Conservation (phyloP, 2,113 vertebrate species). For the Oncorhynchus mykiss region DNA sequence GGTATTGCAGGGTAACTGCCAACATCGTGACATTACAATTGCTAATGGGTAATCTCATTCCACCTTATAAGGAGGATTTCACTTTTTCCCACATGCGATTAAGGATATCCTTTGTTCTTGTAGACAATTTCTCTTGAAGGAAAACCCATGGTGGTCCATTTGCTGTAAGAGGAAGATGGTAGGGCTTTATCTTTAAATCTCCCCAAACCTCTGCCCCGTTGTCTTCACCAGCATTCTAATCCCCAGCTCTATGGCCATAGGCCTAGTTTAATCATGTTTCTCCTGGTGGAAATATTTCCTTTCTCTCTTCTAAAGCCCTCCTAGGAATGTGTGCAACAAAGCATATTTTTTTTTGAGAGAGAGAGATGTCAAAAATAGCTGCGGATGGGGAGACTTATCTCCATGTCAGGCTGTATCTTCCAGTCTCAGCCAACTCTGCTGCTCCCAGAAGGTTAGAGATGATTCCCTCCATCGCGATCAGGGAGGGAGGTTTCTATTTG, state of each 20-base stretch:
- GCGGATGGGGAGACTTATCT: conserved; percentile 36
- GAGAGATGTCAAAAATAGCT: conserved; percentile 54
- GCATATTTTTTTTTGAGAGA: conserved; percentile 32
- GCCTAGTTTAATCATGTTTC: background rate
- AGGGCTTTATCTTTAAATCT: conserved; percentile 1
- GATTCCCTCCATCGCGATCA: conserved; percentile 3
- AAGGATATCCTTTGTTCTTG: background rate
- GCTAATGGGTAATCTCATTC: background rate
- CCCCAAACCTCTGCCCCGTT: background rate
- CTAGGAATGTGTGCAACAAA: conserved; percentile 44
- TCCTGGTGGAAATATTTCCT: conserved; percentile 37
- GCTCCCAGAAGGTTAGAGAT: conserved; percentile 19
- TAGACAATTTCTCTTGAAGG: background rate
- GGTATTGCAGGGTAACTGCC: background rate
- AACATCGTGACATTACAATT: background rate
- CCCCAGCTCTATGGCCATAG: background rate
- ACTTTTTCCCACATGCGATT: background rate
- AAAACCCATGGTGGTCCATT: background rate
- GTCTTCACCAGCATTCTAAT: conserved; percentile 15
- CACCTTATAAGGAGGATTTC: background rate
- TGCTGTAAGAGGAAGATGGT: background rate
- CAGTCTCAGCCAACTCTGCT: conserved; percentile 24
- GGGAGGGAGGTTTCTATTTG: background rate
- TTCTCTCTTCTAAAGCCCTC: conserved; percentile 28
- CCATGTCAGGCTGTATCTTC: conserved; percentile 39